These are phyloP conservation scores for Aplodontia rufa DNA, from an alignment of 2,113 vertebrate genomes.

Conservation along the genomic window DNA sequence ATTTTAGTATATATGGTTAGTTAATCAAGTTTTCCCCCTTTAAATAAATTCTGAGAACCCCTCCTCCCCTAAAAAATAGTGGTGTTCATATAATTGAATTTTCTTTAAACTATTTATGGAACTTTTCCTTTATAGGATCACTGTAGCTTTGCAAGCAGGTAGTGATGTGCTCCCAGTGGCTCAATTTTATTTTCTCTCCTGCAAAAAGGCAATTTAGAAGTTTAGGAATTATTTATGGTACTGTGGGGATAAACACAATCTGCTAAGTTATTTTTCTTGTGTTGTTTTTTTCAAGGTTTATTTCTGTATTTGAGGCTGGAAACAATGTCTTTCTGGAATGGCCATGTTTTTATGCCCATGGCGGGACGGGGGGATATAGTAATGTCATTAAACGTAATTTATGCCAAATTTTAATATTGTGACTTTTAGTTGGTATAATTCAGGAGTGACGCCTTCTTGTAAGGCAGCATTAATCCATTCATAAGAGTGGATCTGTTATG, in stretches of 20 bases:
- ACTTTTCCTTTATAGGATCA: background rate
- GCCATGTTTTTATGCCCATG: background rate
- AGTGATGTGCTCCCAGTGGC: constrained; percentile 27
- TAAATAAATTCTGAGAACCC: constrained; percentile 19
- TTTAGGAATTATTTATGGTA: constrained; percentile 72
- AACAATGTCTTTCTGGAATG: constrained; percentile 22
- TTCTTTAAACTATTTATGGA: constrained; percentile 66
- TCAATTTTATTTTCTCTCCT: constrained; percentile 50
- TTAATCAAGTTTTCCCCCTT: background rate
- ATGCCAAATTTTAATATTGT: background rate
- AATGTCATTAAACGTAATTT: background rate
- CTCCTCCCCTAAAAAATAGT: background rate
- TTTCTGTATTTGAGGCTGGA: constrained; percentile 24
- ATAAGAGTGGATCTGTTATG: background rate
- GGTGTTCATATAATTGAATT: constrained; percentile 19
- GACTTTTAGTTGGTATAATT: constrained; percentile 12
- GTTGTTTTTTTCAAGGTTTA: constrained; percentile 11
- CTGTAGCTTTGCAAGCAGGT: constrained; percentile 21
- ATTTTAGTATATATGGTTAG: background rate
- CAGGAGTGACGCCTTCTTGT: background rate
- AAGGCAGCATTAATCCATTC: background rate
- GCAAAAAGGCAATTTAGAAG: constrained; percentile 62
- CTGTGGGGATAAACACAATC: constrained; percentile 71
- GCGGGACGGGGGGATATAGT: background rate
- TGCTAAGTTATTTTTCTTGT: constrained; percentile 69